These are phyloP conservation scores for Thysanoteuthis rhombus DNA, from an alignment of 2,888 invertebrate genomes.

Conservation along the genomic window DNA sequence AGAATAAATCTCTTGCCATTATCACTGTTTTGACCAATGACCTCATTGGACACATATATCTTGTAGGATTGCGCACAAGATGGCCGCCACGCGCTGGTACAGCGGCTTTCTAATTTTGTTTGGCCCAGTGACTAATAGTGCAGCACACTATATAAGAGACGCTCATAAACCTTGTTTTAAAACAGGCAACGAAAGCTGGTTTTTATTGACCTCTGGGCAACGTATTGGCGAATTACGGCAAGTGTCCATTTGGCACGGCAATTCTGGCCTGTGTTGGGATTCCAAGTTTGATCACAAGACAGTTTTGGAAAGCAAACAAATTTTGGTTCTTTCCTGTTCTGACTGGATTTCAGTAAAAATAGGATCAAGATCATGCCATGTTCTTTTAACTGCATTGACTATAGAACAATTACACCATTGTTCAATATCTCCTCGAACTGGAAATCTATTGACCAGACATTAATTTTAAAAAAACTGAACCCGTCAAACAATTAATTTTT, in stretches of 20 bases:
- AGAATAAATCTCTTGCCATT: constrained; percentile 39
- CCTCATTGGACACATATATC: constrained; percentile 45
- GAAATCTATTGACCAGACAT: too few species aligned
- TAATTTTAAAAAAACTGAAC: too few species aligned
- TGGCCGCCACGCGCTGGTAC: constrained; percentile 58
- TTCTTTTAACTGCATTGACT: constrained; percentile 44
- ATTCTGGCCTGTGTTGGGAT: constrained; percentile 51
- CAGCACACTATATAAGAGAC: constrained; percentile 43
- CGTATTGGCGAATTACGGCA: constrained; percentile 50
- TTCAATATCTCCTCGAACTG: too few species aligned
- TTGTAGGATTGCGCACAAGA: constrained; percentile 58
- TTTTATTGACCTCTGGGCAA: constrained; percentile 50
- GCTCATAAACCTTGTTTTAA: constrained; percentile 42
- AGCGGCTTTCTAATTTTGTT: constrained; percentile 50
- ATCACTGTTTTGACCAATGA: constrained; percentile 48
- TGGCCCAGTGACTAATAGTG: constrained; percentile 37
- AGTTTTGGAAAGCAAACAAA: constrained; percentile 47
- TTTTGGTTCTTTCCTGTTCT: constrained; percentile 55
- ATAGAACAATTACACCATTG: constrained; percentile 40
- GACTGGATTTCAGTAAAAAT: constrained; percentile 55
- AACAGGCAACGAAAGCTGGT: constrained; percentile 59
- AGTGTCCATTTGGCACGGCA: constrained; percentile 58
- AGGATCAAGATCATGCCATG: constrained; percentile 41
- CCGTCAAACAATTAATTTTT: too few species aligned
- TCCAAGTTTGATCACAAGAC: constrained; percentile 54